Evolutionary conservation across 2,888 invertebrate species (phyloP), one percentile per base, ranked within the genome.

Genomic region (Coenonympha glycerion): DNA sequence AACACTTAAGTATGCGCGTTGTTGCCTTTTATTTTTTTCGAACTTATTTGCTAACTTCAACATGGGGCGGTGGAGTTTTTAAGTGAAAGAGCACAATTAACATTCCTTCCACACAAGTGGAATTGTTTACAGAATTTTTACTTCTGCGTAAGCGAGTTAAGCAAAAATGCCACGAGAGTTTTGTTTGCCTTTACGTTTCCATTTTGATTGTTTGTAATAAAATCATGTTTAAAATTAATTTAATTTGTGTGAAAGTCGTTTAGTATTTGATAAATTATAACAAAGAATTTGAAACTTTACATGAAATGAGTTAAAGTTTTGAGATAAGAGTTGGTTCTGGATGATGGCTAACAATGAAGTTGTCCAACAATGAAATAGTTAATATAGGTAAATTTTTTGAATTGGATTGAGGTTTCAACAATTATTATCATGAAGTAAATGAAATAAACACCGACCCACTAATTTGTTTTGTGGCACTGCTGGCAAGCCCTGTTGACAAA

Each of bases 401-500:
- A n/a, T n/a, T n/a, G n/a, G n/a, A n/a, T n/a, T n/a, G n/a, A n/a
- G n/a, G n/a, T n/a, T n/a, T n/a, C n/a, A n/a, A n/a, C n/a, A n/a
- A n/a, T n/a, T n/a, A n/a, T n/a, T n/a, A 16, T 16, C 13, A 39
- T 24, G 1, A 22, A 22, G 13, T 15, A 70, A 76, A 83, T 83
- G 79, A 81, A 81, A 85, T 82, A 82, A 82, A 84, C 81, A 85
- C 85, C 81, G 82, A 79, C 78, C 76, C 79, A 79, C 79, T 83
- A 82, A 86, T 86, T 86, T 80, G 83, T 84, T 83, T 83, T 83
- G 79, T 74, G 79, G 79, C 78, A 75, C 79, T 74, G 78, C 79
- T 71, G 77, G 72, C 73, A 66, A 66, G 63, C 71, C 68, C 63
- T 76, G 84, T 80, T 81, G 85, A 86, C 83, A 83, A 72, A 77